phyloP scores from a whole-genome alignment of 2,797 vertebrate species.

The Silurus lanzhouensis region DNA sequence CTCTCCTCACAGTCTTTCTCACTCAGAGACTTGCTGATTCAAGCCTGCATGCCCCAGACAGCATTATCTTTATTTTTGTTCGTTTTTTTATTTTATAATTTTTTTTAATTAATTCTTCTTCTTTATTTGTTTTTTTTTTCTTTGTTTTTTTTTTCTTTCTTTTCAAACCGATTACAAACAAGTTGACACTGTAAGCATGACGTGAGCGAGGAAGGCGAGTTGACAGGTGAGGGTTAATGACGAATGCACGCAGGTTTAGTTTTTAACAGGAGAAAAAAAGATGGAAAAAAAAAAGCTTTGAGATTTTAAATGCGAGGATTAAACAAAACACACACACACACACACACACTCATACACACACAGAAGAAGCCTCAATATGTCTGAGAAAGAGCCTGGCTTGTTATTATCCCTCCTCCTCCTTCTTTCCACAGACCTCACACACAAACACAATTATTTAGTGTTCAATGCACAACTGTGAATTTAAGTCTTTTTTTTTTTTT shows the following conservation, averaged over 20 bases:
- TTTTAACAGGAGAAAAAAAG: slow-evolving; percentile 24
- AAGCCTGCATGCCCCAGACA: slow-evolving; percentile 79
- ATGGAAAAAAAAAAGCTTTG: slow-evolving; percentile 25
- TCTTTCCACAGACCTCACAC: slow-evolving; percentile 53
- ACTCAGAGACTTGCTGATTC: slow-evolving; percentile 83
- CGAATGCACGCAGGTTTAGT: slow-evolving; percentile 10
- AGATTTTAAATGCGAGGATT: slow-evolving; percentile 41
- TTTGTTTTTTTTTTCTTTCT: slow-evolving; percentile 20
- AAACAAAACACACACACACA: slow-evolving; percentile 24
- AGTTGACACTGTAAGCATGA: slow-evolving; percentile 62
- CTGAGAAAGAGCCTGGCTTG: slow-evolving; percentile 53
- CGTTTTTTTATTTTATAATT: slow-evolving; percentile 55
- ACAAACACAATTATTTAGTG: slow-evolving; percentile 61
- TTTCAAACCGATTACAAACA: slow-evolving; percentile 62
- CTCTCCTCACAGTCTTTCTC: slow-evolving; percentile 77
- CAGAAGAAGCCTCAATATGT: background rate
- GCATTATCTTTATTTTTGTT: slow-evolving; percentile 63
- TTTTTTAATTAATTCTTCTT: slow-evolving; percentile 22
- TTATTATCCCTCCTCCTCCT: slow-evolving; percentile 65
- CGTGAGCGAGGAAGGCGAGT: slow-evolving; percentile 49
- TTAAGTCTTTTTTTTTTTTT: slow-evolving; percentile 78
- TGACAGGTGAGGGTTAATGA: background rate
- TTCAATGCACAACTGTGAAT: slow-evolving; percentile 92
- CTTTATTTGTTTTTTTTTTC: slow-evolving; percentile 52
- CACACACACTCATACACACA: background rate